Evolutionary conservation across 2,888 invertebrate species (phyloP).

Genomic region (Abscondita cerata): DNA sequence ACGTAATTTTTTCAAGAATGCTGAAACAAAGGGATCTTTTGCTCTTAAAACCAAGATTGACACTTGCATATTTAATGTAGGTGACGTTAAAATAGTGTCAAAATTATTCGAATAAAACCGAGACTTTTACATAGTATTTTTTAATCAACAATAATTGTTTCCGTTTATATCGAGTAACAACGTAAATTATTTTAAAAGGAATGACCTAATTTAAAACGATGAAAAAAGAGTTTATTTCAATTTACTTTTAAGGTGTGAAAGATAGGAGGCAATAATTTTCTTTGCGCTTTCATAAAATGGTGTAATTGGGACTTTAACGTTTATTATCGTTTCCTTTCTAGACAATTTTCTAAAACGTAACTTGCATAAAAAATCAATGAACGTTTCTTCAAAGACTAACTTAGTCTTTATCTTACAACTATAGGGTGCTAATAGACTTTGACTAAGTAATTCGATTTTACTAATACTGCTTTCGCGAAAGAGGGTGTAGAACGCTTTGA

Average conservation of each 20-base stretch:
- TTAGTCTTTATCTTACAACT: constrained; percentile 8
- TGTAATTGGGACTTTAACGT: constrained; percentile 13
- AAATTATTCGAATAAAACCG: too few species aligned
- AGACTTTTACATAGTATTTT: too few species aligned
- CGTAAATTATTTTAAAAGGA: too few species aligned
- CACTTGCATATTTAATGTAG: not conserved
- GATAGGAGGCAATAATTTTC: constrained; percentile 9
- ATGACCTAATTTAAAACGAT: not conserved
- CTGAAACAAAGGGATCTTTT: not conserved
- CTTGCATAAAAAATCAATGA: constrained; percentile 14
- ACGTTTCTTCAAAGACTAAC: constrained; percentile 10
- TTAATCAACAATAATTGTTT: too few species aligned
- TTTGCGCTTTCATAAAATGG: constrained; percentile 8
- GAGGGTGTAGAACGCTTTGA: not conserved
- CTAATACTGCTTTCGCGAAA: constrained; percentile 2
- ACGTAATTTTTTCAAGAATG: not conserved
- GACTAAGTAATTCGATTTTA: constrained; percentile 21
- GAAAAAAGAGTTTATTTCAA: not conserved
- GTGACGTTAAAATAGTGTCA: not conserved
- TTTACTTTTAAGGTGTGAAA: not conserved
- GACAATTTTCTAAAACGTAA: constrained; percentile 5
- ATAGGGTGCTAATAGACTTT: constrained; percentile 15
- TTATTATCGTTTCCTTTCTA: constrained; percentile 9
- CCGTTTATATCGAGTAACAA: too few species aligned
- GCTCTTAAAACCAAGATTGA: not conserved